phyloP scores from a whole-genome alignment of 2,113 vertebrate genomes.

The Megalops atlanticus region DNA sequence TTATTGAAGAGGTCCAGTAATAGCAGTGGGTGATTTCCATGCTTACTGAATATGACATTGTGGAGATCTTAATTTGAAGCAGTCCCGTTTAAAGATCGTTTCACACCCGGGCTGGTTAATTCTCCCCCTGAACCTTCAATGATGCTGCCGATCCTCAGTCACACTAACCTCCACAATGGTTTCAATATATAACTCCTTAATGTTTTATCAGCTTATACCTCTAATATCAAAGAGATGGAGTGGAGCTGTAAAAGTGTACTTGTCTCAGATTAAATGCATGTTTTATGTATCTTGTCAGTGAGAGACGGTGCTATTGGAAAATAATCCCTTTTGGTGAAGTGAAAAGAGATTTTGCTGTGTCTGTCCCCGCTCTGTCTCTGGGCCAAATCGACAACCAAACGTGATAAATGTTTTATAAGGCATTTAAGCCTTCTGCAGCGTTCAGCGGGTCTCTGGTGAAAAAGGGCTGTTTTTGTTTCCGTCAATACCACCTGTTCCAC shows the following conservation, averaged over 20 bases:
- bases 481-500: background rate
- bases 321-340: background rate
- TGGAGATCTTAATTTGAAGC: background rate
- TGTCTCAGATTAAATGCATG: background rate
- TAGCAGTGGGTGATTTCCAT: background rate
- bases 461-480: background rate
- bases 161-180: background rate
- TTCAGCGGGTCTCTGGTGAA: background rate
- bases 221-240: no score
- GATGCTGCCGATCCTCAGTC: background rate
- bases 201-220: no score
- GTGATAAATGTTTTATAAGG: background rate
- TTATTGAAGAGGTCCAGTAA: background rate
- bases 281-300: background rate
- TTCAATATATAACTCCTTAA: no score
- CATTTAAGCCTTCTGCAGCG: background rate
- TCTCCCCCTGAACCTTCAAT: background rate
- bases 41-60: background rate
- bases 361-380: background rate
- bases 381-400: conserved; percentile 1
- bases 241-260: background rate
- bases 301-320: background rate
- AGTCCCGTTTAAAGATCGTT: background rate
- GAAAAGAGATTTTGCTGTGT: background rate
- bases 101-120: background rate